Percentiles rank a stretch among this genome's conserved stretches.
Evolutionary conservation across 1,140 invertebrate species (phyloP).

Genomic region (Listronotus bonariensis): DNA sequence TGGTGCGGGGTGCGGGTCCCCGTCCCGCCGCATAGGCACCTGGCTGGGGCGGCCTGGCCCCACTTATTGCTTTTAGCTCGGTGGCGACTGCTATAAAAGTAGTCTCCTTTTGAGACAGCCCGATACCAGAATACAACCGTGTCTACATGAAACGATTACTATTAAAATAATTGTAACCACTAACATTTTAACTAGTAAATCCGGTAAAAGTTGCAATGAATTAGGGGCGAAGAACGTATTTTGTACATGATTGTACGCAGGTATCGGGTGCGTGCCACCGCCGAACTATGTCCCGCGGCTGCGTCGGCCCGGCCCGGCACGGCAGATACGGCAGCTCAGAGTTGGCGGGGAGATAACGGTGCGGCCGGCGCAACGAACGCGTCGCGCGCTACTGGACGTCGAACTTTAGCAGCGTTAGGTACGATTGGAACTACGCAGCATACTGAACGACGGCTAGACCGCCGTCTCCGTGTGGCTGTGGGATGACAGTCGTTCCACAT

Average conservation of each 20-base stretch:
- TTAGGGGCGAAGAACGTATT: constrained; percentile 1
- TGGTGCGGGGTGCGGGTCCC: constrained; percentile 31
- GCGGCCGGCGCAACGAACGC: constrained; percentile 3
- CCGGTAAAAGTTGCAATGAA: no score
- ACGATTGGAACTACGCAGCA: constrained; percentile 25
- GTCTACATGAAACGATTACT: background rate
- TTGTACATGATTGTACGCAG: constrained; percentile 3
- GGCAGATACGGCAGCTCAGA: background rate
- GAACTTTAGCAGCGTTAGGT: constrained; percentile 26
- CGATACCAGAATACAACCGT: constrained; percentile 19
- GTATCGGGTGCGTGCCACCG: constrained; percentile 25
- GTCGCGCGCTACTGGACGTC: constrained; percentile 23
- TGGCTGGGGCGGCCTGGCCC: constrained; percentile 19
- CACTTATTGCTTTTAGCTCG: constrained; percentile 36
- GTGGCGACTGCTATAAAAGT: constrained; percentile 24
- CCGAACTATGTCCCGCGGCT: constrained; percentile 26
- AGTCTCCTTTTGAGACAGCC: constrained; percentile 9
- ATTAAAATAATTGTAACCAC: no score
- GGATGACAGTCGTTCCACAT: constrained; percentile 86
- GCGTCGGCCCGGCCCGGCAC: constrained; percentile 12
- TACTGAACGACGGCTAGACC: constrained; percentile 66
- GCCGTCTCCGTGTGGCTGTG: constrained; percentile 93
- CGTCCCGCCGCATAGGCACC: constrained; percentile 34
- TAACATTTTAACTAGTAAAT: no score
- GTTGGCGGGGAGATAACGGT: constrained; percentile 1